Base-by-base conservation (phyloP, 2,113 vertebrate species). In the Phocoena sinus region DNA sequence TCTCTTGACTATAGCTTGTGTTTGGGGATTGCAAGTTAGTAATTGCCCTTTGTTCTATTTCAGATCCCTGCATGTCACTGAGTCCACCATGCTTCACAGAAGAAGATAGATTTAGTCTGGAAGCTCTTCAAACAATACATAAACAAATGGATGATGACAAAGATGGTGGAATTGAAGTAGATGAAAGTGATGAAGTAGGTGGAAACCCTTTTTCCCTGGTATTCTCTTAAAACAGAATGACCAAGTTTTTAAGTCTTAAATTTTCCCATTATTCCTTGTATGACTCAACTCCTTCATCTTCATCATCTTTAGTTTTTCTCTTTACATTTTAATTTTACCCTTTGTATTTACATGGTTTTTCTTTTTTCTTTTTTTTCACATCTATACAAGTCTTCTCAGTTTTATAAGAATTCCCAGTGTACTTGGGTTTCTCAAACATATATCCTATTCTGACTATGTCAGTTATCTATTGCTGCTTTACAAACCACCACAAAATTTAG, bases 111-210 rank as follows among this genome's bases (percentile, higher is more conserved):
- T 99, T 99, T 98, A 99, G 99, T 92, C 98, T 99, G 36, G 99
- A 99, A 97, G 99, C 99, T 56, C 99, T 99, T 85, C 99, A 99
- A 26, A 99, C 99, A 98, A 99, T 99, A 97, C 99, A 99, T 97
- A 99, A 99, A 93, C 99, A 99, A 97, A 99, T 99, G 99, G 99
- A 99, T 53, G 99, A 99, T 86, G 99, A 99, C 99, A 99, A 99
- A 84, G 99, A 99, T 41, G 99, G 99, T 23, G 99, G 99, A 5
- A 99, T 99, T 36, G 99, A 99, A 98, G 99, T 99, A 96, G 99
- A 99, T 95, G 99, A 99, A 99, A 99, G 99, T 23, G 99, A 99
- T 97, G 99, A 99, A 99, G 99, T 99, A 98, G 98, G 99, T 98
- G 71, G 60, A 94, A 77, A 85, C 58, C 38, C 2, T n/a, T 94